phyloP scores from a whole-genome alignment of 2,888 invertebrate genomes.

The Lissonota sp. region DNA sequence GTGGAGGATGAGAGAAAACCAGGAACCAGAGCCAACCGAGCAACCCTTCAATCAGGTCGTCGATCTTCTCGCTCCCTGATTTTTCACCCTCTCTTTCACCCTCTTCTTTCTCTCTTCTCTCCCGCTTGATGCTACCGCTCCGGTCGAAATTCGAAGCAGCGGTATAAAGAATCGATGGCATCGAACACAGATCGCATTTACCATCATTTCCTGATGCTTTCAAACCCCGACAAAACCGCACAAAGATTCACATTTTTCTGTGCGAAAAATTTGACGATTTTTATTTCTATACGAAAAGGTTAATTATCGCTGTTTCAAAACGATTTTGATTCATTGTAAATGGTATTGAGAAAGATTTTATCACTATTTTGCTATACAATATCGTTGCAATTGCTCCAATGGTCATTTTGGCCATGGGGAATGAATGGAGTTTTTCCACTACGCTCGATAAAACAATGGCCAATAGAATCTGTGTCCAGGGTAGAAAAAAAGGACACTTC shows the following conservation, averaged over 20 bases:
- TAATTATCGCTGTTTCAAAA: too few species aligned
- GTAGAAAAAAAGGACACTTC: slow-evolving; percentile 30
- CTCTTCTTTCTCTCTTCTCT: slow-evolving; percentile 19
- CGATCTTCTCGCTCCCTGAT: slow-evolving; percentile 48
- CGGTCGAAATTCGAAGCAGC: slow-evolving; percentile 23
- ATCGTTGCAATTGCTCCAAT: too few species aligned
- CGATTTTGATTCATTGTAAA: too few species aligned
- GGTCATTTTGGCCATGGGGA: too few species aligned
- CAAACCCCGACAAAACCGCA: too few species aligned
- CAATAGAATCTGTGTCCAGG: slow-evolving; percentile 28
- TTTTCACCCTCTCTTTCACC: slow-evolving; percentile 26
- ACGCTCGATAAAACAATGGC: slow-evolving; percentile 35
- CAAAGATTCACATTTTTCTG: too few species aligned
- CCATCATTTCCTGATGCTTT: not conserved
- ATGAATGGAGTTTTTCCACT: too few species aligned
- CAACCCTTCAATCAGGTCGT: slow-evolving; percentile 61
- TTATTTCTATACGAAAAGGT: too few species aligned
- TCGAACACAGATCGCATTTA: not conserved
- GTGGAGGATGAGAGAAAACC: slow-evolving; percentile 26
- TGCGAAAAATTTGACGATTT: too few species aligned
- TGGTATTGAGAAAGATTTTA: too few species aligned
- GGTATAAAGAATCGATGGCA: slow-evolving; percentile 1
- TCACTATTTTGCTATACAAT: too few species aligned
- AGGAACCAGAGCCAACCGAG: slow-evolving; percentile 39
- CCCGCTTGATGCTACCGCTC: slow-evolving; percentile 11